Evolutionary conservation across 2,113 vertebrate species (phyloP).

Genomic region (Hylia prasina): DNA sequence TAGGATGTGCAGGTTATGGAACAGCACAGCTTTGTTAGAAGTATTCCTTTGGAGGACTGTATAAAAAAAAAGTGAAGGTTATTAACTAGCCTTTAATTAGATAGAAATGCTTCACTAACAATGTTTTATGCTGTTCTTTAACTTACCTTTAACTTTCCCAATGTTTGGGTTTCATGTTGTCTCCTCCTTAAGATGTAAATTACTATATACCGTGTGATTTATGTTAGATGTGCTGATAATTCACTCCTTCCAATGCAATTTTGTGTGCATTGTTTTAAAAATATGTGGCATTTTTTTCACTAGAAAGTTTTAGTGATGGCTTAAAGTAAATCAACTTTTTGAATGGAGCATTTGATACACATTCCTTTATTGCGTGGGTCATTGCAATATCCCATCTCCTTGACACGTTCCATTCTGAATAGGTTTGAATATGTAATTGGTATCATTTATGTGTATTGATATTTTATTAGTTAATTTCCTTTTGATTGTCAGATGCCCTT

Average conservation of each 20-base stretch:
- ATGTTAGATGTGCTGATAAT: neutral
- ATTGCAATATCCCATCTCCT: neutral
- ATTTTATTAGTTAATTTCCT: neutral
- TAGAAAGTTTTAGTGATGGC: neutral
- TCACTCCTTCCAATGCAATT: neutral
- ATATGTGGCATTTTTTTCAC: neutral
- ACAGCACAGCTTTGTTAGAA: neutral
- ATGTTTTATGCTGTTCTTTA: neutral
- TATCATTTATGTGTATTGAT: neutral
- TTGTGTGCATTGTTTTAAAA: neutral
- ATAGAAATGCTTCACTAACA: neutral
- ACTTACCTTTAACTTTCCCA: neutral
- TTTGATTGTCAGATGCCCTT: neutral
- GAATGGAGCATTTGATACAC: neutral
- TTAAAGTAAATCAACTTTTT: neutral
- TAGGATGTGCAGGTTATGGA: fast-evolving
- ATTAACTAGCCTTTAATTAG: neutral
- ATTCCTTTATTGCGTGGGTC: neutral
- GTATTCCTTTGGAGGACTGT: neutral
- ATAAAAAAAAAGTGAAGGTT: neutral
- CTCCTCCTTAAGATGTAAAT: neutral
- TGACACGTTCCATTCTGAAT: neutral
- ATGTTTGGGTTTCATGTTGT: neutral
- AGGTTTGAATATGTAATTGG: neutral
- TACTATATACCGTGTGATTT: neutral